Evolutionary conservation across 1,140 invertebrate genomes (phyloP), one percentile per base, ranked within the genome.

Genomic region (Diplogasteroides magnus): DNA sequence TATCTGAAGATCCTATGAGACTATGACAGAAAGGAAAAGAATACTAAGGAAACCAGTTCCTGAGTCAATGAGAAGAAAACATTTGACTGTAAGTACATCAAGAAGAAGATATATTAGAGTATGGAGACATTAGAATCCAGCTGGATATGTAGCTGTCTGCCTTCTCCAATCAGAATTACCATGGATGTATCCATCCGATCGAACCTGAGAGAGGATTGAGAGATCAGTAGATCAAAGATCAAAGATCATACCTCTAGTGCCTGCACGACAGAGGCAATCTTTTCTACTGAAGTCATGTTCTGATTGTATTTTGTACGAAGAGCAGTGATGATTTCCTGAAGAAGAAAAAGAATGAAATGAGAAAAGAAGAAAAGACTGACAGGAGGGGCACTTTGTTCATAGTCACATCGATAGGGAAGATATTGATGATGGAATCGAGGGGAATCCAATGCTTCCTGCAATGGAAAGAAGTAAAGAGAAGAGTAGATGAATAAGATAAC

Each of bases 401-500:
- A 92, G 60, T 86, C 78, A 0, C 93, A 77, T 31, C 87, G 74
- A 87, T 94, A 90, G 0, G 95, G 95, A 74, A 89, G 86, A 0
- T 97, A 85, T 80, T 98, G 95, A 85, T 98, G 91, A 83, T 98
- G 94, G 68, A 97, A 86, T 69, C 96, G 86, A 0, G 90, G 87
- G 0, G 88, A 88, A 84, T 96, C 94, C 1, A 97, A 88, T 0
- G 94, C 91, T 82, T 91, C 84, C 66, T 67, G 28, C 64, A 67
- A 15, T 0, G 0, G 3, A n/a, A n/a, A 26, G 37, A 60, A 6
- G 3, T 0, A 61, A 61, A 23, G 23, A 14, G 6, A 61, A 61
- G n/a, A 23, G n/a, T 26, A 6, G 23, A 61, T 11, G 28, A 29
- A 14, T n/a, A 61, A 13, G 13, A 6, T 23, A 0, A 67, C 64